phyloP scores from a whole-genome alignment of 2,888 invertebrate genomes.

The Baccha elongata region DNA sequence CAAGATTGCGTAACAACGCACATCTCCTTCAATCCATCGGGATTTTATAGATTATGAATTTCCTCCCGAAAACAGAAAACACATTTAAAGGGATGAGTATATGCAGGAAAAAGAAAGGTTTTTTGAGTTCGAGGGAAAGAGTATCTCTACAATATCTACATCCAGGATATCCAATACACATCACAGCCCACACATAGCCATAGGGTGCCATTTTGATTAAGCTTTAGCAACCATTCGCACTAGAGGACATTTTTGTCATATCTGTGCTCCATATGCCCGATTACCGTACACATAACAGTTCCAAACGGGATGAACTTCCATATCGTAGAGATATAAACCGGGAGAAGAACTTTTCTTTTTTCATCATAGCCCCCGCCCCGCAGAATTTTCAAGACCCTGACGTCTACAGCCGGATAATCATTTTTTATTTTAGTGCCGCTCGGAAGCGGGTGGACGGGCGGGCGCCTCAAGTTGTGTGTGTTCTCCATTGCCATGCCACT shows the following conservation, averaged over 20 bases:
- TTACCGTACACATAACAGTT: slow-evolving; percentile 80
- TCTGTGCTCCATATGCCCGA: slow-evolving; percentile 82
- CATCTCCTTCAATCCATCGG: slow-evolving; percentile 67
- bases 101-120: slow-evolving; percentile 3
- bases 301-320: slow-evolving; percentile 75
- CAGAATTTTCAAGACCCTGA: slow-evolving; percentile 45
- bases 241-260: slow-evolving; percentile 80
- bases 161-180: slow-evolving; percentile 72
- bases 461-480: slow-evolving; percentile 57
- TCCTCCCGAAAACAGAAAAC: slow-evolving; percentile 59
- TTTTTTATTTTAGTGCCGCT: slow-evolving; percentile 81
- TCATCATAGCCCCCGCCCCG: slow-evolving; percentile 34
- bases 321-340: slow-evolving; percentile 54
- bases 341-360: slow-evolving; percentile 59
- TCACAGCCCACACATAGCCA: slow-evolving; percentile 71
- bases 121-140: background rate
- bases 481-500: slow-evolving; percentile 11
- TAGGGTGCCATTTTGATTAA: slow-evolving; percentile 74
- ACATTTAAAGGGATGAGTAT: background rate
- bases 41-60: slow-evolving; percentile 72
- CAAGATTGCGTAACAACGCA: slow-evolving; percentile 65
- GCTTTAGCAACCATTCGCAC: slow-evolving; percentile 73
- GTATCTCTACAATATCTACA: slow-evolving; percentile 40
- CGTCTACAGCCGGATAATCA: slow-evolving; percentile 79
- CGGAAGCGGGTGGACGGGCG: slow-evolving; percentile 77